Evolutionary conservation across 2,888 invertebrate species (phyloP).

Genomic region (Tortricodes alternella): DNA sequence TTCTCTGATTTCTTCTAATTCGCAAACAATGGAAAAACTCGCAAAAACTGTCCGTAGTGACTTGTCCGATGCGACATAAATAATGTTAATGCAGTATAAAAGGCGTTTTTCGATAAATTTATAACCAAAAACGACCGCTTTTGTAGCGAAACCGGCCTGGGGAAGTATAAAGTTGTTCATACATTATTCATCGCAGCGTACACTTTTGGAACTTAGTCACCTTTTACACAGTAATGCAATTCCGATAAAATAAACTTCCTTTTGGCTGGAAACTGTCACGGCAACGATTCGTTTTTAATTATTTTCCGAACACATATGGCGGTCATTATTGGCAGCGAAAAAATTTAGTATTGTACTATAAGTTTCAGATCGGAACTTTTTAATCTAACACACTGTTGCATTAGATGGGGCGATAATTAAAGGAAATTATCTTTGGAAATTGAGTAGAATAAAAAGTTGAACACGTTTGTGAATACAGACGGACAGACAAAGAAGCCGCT

Average conservation of each 20-base stretch:
- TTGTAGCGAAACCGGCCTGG: conserved; percentile 58
- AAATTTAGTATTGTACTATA: too few species aligned
- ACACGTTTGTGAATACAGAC: conserved; percentile 67
- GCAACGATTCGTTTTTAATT: conserved; percentile 38
- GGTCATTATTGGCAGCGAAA: conserved; percentile 46
- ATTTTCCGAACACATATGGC: conserved; percentile 44
- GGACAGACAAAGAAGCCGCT: conserved; percentile 62
- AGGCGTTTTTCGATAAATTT: conserved; percentile 76
- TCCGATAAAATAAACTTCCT: conserved; percentile 46
- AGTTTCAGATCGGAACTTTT: conserved; percentile 39
- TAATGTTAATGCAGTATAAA: conserved; percentile 75
- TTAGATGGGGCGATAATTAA: conserved; percentile 59
- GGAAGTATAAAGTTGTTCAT: conserved; percentile 76
- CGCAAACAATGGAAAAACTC: conserved; percentile 21
- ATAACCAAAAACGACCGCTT: conserved; percentile 68
- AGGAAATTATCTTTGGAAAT: conserved; percentile 68
- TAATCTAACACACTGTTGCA: conserved; percentile 20
- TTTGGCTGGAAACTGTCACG: conserved; percentile 33
- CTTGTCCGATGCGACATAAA: conserved; percentile 56
- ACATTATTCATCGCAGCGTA: conserved; percentile 65
- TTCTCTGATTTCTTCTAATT: background rate
- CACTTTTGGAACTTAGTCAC: conserved; percentile 57
- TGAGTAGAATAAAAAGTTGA: conserved; percentile 59
- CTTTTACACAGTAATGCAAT: conserved; percentile 34
- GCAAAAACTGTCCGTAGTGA: conserved; percentile 39